Percentiles rank a stretch among this genome's conserved stretches.
These are phyloP conservation scores for Brotogeris chrysoptera DNA, from an alignment of 2,797 vertebrate species.

Conservation along the genomic window DNA sequence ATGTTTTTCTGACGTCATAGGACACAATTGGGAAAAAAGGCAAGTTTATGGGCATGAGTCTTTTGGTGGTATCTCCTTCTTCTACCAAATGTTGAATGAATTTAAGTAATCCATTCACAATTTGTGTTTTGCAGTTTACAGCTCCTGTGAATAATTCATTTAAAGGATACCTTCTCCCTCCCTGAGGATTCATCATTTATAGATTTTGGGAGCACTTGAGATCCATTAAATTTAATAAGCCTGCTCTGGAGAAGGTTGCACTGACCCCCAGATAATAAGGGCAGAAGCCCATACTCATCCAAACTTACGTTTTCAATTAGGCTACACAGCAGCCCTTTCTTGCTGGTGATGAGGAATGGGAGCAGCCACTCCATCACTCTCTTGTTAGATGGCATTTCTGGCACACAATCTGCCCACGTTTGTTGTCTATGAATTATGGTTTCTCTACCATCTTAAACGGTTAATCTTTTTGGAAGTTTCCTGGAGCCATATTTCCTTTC, in stretches of 20 bases:
- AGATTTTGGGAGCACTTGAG: neutral
- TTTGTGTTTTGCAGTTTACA: neutral
- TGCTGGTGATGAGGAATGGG: neutral
- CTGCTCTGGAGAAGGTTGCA: neutral
- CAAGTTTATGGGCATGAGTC: neutral
- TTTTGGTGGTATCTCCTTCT: neutral
- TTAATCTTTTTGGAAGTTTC: neutral
- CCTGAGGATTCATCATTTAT: neutral
- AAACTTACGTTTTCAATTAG: constrained; percentile 35
- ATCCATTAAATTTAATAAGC: constrained; percentile 41
- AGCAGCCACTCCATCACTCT: constrained; percentile 12
- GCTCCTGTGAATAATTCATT: neutral
- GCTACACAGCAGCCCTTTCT: neutral
- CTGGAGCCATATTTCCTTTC: neutral
- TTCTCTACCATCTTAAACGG: constrained; percentile 19
- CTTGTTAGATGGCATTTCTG: constrained; percentile 18
- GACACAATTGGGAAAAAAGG: neutral
- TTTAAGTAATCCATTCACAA: neutral
- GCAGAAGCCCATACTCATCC: neutral
- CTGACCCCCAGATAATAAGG: neutral
- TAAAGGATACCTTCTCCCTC: neutral
- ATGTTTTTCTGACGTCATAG: neutral
- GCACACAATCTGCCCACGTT: constrained; percentile 7
- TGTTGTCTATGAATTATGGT: constrained; percentile 6
- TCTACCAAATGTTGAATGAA: neutral